Evolutionary conservation across 2,797 vertebrate genomes (phyloP).

Genomic region (Anguilla anguilla): DNA sequence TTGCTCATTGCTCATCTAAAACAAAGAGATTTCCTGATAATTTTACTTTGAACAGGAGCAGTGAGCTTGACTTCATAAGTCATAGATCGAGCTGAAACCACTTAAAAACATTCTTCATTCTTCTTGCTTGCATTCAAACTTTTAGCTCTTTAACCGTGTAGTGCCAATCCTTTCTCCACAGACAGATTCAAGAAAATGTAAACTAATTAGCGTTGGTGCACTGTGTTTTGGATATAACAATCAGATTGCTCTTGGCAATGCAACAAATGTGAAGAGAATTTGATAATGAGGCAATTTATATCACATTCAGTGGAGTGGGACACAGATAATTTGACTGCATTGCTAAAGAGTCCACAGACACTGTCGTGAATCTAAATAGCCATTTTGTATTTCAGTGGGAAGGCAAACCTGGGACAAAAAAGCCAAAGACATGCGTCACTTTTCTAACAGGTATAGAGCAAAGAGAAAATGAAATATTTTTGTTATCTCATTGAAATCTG

Average conservation of each 20-base stretch:
- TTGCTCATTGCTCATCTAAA: no score
- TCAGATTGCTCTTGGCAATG: not conserved
- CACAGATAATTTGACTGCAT: constrained; percentile 11
- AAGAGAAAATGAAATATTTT: not conserved
- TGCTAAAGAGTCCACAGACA: not conserved
- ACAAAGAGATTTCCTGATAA: no score
- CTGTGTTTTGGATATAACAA: constrained; percentile 1
- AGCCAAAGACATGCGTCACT: not conserved
- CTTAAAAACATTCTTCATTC: not conserved
- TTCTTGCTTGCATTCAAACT: not conserved
- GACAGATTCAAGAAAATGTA: not conserved
- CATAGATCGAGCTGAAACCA: not conserved
- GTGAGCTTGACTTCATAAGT: not conserved
- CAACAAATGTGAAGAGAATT: not conserved
- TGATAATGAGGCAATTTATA: constrained; percentile 15
- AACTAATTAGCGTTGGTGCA: not conserved
- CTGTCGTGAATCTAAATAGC: constrained; percentile 1
- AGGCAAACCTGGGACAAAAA: not conserved
- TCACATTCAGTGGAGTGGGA: not conserved
- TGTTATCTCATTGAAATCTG: not conserved
- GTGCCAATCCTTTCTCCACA: not conserved
- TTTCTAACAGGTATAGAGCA: not conserved
- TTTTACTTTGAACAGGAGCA: not conserved
- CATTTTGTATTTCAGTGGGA: not conserved
- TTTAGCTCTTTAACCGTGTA: not conserved